A percentile compares a stretch with the other conserved stretches of the same genome.
Evolutionary conservation across 2,113 vertebrate species (phyloP).

Genomic region (Limnothrissa miodon): DNA sequence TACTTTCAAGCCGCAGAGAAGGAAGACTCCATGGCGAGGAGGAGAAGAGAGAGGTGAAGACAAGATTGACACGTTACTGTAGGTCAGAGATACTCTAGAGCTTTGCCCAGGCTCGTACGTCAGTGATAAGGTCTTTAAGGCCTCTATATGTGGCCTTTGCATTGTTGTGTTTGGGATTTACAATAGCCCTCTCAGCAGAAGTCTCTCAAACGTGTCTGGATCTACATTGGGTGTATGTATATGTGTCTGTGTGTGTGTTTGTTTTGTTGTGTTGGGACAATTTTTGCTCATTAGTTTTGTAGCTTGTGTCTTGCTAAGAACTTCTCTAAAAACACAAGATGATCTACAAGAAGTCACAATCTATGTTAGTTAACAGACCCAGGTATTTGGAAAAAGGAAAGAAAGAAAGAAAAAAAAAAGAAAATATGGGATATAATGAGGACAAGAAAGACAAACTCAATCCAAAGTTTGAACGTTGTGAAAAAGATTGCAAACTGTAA

Average conservation of each 20-base stretch:
- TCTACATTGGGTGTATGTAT: not conserved
- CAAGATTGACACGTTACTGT: not conserved
- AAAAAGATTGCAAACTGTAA: not conserved
- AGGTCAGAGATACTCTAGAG: not conserved
- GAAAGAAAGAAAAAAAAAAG: too few species aligned
- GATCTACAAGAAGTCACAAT: not conserved
- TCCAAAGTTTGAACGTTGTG: too few species aligned
- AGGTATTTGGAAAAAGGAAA: too few species aligned
- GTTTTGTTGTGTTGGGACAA: not conserved
- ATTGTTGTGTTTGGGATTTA: not conserved
- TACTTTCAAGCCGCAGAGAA: conserved; percentile 1
- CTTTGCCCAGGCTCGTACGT: not conserved
- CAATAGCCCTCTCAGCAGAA: not conserved
- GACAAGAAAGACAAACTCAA: too few species aligned
- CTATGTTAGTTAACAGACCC: too few species aligned
- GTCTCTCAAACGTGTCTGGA: not conserved
- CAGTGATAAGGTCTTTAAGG: not conserved
- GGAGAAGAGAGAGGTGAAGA: not conserved
- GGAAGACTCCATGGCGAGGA: not conserved
- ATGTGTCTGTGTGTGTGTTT: not conserved
- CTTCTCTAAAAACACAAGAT: not conserved
- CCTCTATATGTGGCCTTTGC: not conserved
- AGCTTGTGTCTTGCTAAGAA: not conserved
- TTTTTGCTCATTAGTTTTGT: not conserved
- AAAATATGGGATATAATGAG: too few species aligned